Base-by-base conservation (phyloP, 1,140 invertebrate genomes). In the Dermatophagoides farinae region DNA sequence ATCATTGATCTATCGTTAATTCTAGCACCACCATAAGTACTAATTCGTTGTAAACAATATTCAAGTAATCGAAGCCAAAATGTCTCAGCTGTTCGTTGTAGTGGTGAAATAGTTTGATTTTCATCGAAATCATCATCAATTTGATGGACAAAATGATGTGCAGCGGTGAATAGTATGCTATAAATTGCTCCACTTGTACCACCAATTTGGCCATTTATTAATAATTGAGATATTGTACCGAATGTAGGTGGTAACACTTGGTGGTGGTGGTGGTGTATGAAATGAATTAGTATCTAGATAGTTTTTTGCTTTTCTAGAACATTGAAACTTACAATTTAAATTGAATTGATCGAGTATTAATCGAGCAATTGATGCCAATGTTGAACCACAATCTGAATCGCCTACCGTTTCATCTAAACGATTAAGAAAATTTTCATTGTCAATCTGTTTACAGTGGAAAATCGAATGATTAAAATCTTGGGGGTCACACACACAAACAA, bases 301-400 rank as follows among this genome's bases (percentile, higher is more conserved):
- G 12, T 25, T 4, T 5, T 52, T 16, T 52, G 9, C 2, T 14
- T 52, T 52, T 52, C 2, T 5, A 4, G 31, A 8, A 2, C 31
- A 31, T 31, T 31, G 31, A 23, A 47, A 55, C 38, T 18, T 55
- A n/a, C 14, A 43, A 14, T 55, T 55, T 44, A 38, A 44, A n/a
- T 50, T 10, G 22, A 43, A 38, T 41, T 37, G 46, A 66, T 69
- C 68, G 59, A 75, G 66, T 77, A 78, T 64, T 72, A 70, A 78
- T 66, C 77, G 70, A 11, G 79, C 79, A 47, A 85, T 79, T 57
- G 76, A 73, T 50, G 75, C 75, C 14, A 86, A 70, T 0, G 85
- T 88, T 0, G 77, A 77, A 5, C 86, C 86, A 70, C 83, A 85
- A 67, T 89, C 86, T 0, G 84, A 84, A 69, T 89, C 86, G 1